Evolutionary conservation across 2,888 invertebrate species (phyloP), one percentile per base, ranked within the genome.

Genomic region (Amiota minor): DNA sequence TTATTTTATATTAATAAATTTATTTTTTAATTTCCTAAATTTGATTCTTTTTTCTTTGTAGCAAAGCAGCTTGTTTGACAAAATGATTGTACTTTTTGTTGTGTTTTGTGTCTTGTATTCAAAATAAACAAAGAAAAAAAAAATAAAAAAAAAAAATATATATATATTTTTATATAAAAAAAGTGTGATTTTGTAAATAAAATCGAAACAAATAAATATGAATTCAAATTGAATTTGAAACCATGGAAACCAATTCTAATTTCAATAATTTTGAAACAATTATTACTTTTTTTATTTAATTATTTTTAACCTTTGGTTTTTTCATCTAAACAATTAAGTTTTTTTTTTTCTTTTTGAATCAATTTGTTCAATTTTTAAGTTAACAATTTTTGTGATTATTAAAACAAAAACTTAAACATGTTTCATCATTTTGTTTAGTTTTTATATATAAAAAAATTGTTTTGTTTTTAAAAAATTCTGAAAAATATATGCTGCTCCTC

Each of bases 1-100:
- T 6, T 71, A 62, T 70, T 72, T 72, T 53, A 18, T 23, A 49
- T 68, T 72, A 64, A 50, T 56, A 56, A 53, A 53, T 49, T 23
- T 23, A 49, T 53, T 50, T 62, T 35, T 62, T 2, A 35, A 18
- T 62, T 35, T 61, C 6, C 35, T 16, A 56, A 16, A 59, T 59
- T 11, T 59, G n/a, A 23, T 68, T 68, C 23, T 50, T 53, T 68
- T 35, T 62, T 49, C 53, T 68, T 23, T 16, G 9, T 65, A 50
- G 50, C 23, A 68, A 68, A 68, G 2, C 18, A 20, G 16, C 12
- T 84, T 80, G 83, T 83, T 82, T 84, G 85, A 85, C 85, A 85
- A 80, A 83, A 83, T 83, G 85, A 83, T 83, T 83, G 83, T 83
- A 83, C 83, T 84, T 75, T 85, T 81, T 80, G 77, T 83, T 83